Percentiles rank a stretch among this genome's conserved stretches.
phyloP scores from a whole-genome alignment of 2,113 vertebrate species.

The Mustela nigripes region DNA sequence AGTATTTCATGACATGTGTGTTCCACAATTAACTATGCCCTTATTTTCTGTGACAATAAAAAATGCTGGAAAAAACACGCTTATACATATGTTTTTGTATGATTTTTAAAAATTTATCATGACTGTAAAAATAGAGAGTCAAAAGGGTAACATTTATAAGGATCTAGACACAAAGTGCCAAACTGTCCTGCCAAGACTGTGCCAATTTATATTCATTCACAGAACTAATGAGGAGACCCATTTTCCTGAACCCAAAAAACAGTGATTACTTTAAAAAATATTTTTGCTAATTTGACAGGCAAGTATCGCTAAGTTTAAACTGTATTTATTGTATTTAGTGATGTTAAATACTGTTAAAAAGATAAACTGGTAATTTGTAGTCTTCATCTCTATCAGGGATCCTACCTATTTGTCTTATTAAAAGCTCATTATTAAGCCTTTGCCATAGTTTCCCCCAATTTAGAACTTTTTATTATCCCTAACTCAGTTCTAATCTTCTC shows the following conservation, averaged over 20 bases:
- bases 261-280: not conserved
- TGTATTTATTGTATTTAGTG: not conserved
- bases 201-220: not conserved
- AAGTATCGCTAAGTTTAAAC: not conserved
- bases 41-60: not conserved
- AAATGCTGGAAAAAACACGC: not conserved
- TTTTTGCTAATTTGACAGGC: not conserved
- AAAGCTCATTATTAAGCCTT: not conserved
- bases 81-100: not conserved
- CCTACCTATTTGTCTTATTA: not conserved
- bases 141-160: constrained; percentile 23
- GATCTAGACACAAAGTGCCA: not conserved
- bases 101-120: not conserved
- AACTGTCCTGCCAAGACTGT: not conserved
- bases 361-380: not conserved
- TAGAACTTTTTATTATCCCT: not conserved
- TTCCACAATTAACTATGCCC: not conserved
- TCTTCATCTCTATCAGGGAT: not conserved
- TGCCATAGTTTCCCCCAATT: not conserved
- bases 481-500: not conserved
- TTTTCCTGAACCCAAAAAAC: not conserved
- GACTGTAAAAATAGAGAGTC: not conserved
- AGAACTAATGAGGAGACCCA: not conserved
- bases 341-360: not conserved
- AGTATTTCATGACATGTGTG: not conserved